These are phyloP conservation scores for Meloidogyne chitwoodi DNA, from an alignment of 1,140 invertebrate species.

Conservation along the genomic window DNA sequence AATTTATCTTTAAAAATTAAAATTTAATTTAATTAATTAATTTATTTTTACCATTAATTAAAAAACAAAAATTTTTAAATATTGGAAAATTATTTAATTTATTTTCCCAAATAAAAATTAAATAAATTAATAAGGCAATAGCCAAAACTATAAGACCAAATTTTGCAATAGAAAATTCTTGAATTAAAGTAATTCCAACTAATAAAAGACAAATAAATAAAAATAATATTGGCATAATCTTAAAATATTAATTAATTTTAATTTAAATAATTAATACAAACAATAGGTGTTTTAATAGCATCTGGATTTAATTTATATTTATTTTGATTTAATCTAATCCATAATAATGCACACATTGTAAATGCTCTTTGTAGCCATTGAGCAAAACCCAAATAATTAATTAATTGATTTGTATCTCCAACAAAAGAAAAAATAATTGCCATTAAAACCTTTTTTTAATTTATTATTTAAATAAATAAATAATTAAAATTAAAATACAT, in stretches of 20 bases:
- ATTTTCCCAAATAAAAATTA: constrained; percentile 23
- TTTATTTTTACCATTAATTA: neutral
- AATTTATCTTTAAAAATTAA: neutral
- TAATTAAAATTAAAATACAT: constrained; percentile 6
- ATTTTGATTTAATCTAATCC: constrained; percentile 37
- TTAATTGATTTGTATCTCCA: constrained; percentile 30
- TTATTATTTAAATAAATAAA: constrained; percentile 1
- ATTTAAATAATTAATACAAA: neutral
- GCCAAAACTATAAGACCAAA: constrained; percentile 20
- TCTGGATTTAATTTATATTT: constrained; percentile 10
- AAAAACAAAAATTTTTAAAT: neutral
- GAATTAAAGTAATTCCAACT: constrained; percentile 22
- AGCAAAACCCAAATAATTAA: constrained; percentile 39
- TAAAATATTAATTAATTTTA: neutral
- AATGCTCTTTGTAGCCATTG: constrained; percentile 37
- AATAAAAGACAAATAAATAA: constrained; percentile 27
- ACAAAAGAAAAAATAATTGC: constrained; percentile 36
- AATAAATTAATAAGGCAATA: constrained; percentile 12
- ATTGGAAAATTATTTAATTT: neutral
- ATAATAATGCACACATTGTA: constrained; percentile 38
- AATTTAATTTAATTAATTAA: neutral
- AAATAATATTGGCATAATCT: constrained; percentile 43
- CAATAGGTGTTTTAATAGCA: neutral
- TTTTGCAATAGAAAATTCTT: constrained; percentile 27
- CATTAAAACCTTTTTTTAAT: constrained; percentile 16